Base-by-base conservation (phyloP, 2,888 invertebrate genomes). In the Leucophora obtusa region DNA sequence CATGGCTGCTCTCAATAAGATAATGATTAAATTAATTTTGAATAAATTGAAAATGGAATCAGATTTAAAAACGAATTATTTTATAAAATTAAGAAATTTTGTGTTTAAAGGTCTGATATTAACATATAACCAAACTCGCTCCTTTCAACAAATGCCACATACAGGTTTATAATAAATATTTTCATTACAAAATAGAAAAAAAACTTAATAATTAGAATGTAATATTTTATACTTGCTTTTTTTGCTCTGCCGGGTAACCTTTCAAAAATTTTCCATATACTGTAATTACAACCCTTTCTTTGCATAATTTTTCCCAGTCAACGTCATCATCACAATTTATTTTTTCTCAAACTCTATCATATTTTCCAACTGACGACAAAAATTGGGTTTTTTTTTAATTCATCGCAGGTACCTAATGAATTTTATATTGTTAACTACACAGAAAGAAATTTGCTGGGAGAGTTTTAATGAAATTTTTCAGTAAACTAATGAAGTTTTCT, bases 141-240 rank as follows among this genome's bases (percentile, higher is more conserved):
- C 56, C 59, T 71, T 72, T 69, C 69, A 65, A 10, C 70, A 70
- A 70, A 65, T 77, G 81, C 73, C 81, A 74, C 69, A 77, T 70
- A 77, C 81, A 77, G 77, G 69, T 62, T 69, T 70, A 54, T 56
- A 78, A 66, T 78, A 78, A 77, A 78, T 78, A 78, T 72, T 78
- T 78, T 77, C 71, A 77, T 77, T 77, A 58, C 63, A 33, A 53
- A 60, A 47, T 28, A 74, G 18, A 54, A 54, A 18, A 54, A 54
- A 77, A 77, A 77, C 53, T 65, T 76, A 77, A 77, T 81, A 77
- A 81, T 81, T 77, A 81, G 66, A 81, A 81, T 77, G 73, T 81
- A 73, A 74, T 77, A 81, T 81, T 81, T 77, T 77, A 81, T 77
- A 62, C 50, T 62, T 65, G 43, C n/a, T 14, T 47, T 47, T 47